Percentiles rank a stretch among this genome's conserved stretches.
Evolutionary conservation across 2,797 vertebrate genomes (phyloP).

Genomic region (Ibycter americanus): DNA sequence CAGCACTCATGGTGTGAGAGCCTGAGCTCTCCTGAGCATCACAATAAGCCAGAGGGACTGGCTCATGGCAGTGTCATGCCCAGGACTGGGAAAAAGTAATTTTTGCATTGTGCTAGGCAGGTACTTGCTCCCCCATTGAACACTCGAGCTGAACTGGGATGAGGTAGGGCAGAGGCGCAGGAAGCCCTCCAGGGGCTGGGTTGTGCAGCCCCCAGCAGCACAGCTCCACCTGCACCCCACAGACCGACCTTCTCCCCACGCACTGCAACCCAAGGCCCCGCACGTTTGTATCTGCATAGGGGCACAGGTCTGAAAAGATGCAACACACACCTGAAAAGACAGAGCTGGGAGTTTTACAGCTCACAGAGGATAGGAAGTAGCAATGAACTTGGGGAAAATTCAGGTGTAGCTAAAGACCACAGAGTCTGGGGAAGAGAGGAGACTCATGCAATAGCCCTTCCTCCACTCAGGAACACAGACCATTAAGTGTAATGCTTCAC

Average conservation of each 20-base stretch:
- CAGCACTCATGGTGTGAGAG: not conserved
- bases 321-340: not conserved
- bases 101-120: not conserved
- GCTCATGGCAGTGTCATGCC: not conserved
- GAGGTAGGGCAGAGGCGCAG: not conserved
- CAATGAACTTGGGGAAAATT: not conserved
- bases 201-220: not conserved
- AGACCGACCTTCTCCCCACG: not conserved
- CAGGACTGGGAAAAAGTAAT: not conserved
- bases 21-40: not conserved
- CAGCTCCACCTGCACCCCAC: not conserved
- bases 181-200: fast-evolving
- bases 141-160: not conserved
- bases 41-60: not conserved
- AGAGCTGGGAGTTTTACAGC: not conserved
- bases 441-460: not conserved
- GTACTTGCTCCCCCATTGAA: not conserved
- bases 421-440: not conserved
- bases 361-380: not conserved
- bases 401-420: not conserved
- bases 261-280: fast-evolving
- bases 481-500: slow-evolving; percentile 63
- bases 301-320: not conserved
- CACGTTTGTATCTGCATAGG: not conserved
- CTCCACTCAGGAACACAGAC: not conserved